Conservation (phyloP, 92 coral and sea anemone genomes). For the Bergia puertoricense region DNA sequence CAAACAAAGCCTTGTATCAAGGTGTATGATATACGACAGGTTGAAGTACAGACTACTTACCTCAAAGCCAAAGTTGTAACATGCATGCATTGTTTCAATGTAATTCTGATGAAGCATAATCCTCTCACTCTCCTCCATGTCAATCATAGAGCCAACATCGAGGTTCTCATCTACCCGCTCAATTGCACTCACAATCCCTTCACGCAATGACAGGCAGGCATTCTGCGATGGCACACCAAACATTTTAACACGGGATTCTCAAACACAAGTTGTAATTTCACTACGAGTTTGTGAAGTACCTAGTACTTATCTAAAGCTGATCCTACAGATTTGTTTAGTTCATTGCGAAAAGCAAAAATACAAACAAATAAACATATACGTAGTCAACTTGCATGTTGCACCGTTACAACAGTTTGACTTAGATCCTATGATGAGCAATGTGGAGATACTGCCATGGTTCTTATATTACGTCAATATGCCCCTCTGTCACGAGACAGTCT, state of each 20-base stretch:
- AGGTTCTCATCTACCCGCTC: constrained; percentile 86
- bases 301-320: neutral
- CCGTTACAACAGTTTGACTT: no score
- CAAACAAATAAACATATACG: no score
- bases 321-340: neutral
- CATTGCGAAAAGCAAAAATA: neutral
- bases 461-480: no score
- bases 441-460: no score
- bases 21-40: neutral
- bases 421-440: no score
- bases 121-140: constrained; percentile 80
- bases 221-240: constrained; percentile 52
- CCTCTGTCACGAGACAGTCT: no score
- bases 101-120: constrained; percentile 66
- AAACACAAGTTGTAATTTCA: neutral
- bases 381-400: no score
- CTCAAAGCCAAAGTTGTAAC: constrained; percentile 95
- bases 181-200: constrained; percentile 77
- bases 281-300: neutral
- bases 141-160: constrained; percentile 84
- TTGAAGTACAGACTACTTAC: constrained; percentile 42
- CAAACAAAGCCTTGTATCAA: constrained; percentile 67
- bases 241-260: neutral
- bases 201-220: constrained; percentile 72
- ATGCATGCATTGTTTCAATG: constrained; percentile 85